These are phyloP conservation scores for Cuculus canorus DNA, from an alignment of 2,797 vertebrate species.

Conservation along the genomic window DNA sequence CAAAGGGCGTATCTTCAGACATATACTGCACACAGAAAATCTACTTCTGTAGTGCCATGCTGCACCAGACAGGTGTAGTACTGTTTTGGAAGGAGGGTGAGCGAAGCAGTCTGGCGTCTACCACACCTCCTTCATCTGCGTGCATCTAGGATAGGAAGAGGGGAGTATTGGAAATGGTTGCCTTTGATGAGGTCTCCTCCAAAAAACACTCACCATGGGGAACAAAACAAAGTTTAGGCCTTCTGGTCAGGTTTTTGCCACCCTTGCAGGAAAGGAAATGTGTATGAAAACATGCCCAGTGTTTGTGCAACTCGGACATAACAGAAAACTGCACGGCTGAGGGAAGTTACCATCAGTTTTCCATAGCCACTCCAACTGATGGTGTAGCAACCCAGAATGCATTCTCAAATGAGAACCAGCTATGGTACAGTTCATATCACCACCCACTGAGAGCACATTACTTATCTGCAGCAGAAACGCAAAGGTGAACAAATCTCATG, in stretches of 20 bases:
- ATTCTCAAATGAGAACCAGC: background rate
- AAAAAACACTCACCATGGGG: background rate
- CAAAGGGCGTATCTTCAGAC: background rate
- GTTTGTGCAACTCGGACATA: background rate
- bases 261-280: background rate
- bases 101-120: background rate
- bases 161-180: background rate
- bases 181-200: background rate
- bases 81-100: background rate
- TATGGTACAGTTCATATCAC: fast-evolving
- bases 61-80: background rate
- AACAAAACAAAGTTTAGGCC: background rate
- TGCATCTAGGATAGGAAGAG: background rate
- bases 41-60: background rate
- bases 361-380: background rate
- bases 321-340: background rate
- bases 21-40: background rate
- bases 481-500: background rate
- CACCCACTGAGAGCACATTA: background rate
- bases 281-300: background rate
- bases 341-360: background rate
- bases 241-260: background rate
- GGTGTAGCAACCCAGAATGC: background rate
- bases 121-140: background rate
- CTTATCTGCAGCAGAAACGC: background rate